Percentiles rank a stretch among this genome's conserved stretches.
These are phyloP conservation scores for Chloroceryle amazona DNA, from an alignment of 2,797 vertebrate species.

Conservation along the genomic window DNA sequence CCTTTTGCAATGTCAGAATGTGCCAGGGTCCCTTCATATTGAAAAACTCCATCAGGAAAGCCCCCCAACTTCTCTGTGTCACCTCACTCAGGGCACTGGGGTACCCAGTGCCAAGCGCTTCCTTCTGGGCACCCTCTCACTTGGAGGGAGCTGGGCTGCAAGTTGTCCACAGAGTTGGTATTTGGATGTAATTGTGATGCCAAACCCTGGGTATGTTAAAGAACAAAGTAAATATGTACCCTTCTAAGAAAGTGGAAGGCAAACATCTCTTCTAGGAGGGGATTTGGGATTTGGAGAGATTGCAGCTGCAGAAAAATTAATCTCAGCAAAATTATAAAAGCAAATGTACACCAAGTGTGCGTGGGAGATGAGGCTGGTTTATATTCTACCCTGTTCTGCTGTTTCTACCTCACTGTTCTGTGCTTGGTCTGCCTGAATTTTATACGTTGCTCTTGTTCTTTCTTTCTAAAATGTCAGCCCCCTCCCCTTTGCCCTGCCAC, in stretches of 20 bases:
- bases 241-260: not conserved
- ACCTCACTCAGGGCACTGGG: rapidly evolving
- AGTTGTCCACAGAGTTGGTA: not conserved
- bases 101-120: rapidly evolving
- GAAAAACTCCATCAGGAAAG: not conserved
- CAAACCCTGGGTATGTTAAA: not conserved
- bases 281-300: not conserved
- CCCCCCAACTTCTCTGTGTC: not conserved
- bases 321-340: not conserved
- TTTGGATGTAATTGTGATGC: not conserved
- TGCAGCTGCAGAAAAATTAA: not conserved
- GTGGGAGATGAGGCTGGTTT: not conserved
- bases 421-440: not conserved
- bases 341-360: not conserved
- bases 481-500: not conserved
- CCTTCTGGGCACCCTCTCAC: not conserved
- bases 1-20: not conserved
- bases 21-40: not conserved
- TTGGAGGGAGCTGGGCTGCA: not conserved
- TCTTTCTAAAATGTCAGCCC: not conserved
- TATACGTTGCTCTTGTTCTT: rapidly evolving
- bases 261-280: slow-evolving; percentile 8
- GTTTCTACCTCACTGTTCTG: not conserved
- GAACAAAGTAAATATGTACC: not conserved
- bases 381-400: not conserved